Percentiles rank a stretch among this genome's conserved stretches.
These are phyloP conservation scores for Drosophila mettleri DNA, from an alignment of 2,888 invertebrate species.

Conservation along the genomic window DNA sequence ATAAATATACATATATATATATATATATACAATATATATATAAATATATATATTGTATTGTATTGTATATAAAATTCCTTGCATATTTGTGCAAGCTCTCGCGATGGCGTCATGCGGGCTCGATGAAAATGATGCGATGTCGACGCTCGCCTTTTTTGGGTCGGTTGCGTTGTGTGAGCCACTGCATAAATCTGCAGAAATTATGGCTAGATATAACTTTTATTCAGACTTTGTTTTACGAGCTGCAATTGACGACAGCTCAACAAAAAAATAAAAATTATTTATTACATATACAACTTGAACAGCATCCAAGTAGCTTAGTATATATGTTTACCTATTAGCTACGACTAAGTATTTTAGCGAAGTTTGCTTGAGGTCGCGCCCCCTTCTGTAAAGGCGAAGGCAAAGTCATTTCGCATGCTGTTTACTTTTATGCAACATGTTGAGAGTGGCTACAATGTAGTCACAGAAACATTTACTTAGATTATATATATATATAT, in stretches of 20 bases:
- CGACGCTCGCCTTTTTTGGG: constrained; percentile 49
- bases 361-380: constrained; percentile 48
- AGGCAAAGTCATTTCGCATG: constrained; percentile 57
- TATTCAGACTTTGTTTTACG: constrained; percentile 2
- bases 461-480: constrained; percentile 50
- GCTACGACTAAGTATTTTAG: constrained; percentile 42
- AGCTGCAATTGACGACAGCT: constrained; percentile 49
- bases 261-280: constrained; percentile 6
- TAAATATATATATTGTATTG: background rate
- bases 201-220: constrained; percentile 43
- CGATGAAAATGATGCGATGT: constrained; percentile 43
- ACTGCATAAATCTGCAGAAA: constrained; percentile 57
- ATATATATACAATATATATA: too few relatives aligned
- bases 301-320: constrained; percentile 2
- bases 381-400: constrained; percentile 39
- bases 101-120: constrained; percentile 71
- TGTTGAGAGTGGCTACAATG: constrained; percentile 60
- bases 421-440: constrained; percentile 68
- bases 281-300: background rate
- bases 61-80: constrained; percentile 28
- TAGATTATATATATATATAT: too few relatives aligned
- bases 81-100: constrained; percentile 61
- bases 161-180: constrained; percentile 33
- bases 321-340: constrained; percentile 47
- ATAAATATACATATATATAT: too few relatives aligned